Conservation (phyloP, 1,140 invertebrate species). For the Bombus sibiricus region DNA sequence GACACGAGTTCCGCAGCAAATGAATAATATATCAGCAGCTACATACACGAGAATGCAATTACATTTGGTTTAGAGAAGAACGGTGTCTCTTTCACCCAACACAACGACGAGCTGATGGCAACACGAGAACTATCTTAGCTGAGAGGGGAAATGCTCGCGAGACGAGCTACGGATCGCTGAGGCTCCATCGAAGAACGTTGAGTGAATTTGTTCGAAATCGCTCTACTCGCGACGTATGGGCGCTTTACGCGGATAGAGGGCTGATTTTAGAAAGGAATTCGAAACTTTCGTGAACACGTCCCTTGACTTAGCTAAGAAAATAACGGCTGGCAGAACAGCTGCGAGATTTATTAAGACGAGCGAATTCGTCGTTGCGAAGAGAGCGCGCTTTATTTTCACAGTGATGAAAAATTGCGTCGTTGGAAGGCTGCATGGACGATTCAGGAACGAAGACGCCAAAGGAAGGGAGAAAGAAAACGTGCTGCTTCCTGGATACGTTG, state of each 20-base stretch:
- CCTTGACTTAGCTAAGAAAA: slow-evolving; percentile 35
- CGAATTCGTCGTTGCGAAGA: slow-evolving; percentile 4
- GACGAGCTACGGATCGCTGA: slow-evolving; percentile 4
- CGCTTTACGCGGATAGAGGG: neutral
- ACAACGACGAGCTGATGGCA: neutral
- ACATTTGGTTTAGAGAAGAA: slow-evolving; percentile 12
- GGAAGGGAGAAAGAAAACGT: neutral
- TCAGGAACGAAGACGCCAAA: neutral
- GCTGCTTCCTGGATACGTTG: neutral
- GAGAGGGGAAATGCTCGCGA: slow-evolving; percentile 19
- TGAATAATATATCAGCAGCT: slow-evolving; percentile 37
- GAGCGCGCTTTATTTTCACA: slow-evolving; percentile 18
- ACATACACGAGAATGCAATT: slow-evolving; percentile 51
- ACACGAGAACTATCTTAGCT: slow-evolving; percentile 50
- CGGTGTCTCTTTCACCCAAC: slow-evolving; percentile 17
- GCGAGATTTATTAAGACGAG: slow-evolving; percentile 35
- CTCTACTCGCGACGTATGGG: neutral
- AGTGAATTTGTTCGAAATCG: neutral
- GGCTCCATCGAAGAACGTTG: no score
- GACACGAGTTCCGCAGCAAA: neutral
- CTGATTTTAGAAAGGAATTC: slow-evolving; percentile 41
- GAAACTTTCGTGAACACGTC: neutral
- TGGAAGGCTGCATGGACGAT: neutral
- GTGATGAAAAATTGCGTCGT: slow-evolving; percentile 38
- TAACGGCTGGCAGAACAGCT: slow-evolving; percentile 22